Evolutionary conservation across 2,113 vertebrate genomes (phyloP).

Genomic region (Panthera uncia): DNA sequence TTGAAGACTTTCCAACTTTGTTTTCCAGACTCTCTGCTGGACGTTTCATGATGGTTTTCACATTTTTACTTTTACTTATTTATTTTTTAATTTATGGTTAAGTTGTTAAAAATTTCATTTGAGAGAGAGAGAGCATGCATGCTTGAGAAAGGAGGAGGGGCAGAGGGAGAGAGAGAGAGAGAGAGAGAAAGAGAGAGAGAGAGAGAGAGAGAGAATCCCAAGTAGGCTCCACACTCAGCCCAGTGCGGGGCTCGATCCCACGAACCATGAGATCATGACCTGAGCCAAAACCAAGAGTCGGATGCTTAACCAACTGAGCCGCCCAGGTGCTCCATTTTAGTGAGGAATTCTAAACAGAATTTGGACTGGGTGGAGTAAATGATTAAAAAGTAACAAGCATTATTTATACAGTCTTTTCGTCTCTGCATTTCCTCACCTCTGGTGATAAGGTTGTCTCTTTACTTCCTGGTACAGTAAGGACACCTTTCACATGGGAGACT

Average conservation of each 20-base stretch:
- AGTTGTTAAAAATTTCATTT: no score
- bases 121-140: no score
- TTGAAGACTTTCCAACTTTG: not conserved
- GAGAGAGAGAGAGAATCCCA: no score
- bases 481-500: not conserved
- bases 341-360: not conserved
- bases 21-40: not conserved
- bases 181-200: no score
- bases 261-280: no score
- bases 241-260: accelerated
- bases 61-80: not conserved
- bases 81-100: no score
- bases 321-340: no score
- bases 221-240: no score
- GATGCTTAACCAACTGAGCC: no score
- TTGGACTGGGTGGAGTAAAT: not conserved
- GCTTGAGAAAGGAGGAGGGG: no score
- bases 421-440: not conserved
- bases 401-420: not conserved
- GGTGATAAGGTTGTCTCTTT: not conserved
- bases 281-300: no score
- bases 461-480: not conserved
- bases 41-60: not conserved
- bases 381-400: not conserved
- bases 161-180: no score